A percentile compares a stretch with the other conserved stretches of the same genome.
Conservation (phyloP, 2,113 vertebrate genomes). For the Choloepus hoffmanni region DNA sequence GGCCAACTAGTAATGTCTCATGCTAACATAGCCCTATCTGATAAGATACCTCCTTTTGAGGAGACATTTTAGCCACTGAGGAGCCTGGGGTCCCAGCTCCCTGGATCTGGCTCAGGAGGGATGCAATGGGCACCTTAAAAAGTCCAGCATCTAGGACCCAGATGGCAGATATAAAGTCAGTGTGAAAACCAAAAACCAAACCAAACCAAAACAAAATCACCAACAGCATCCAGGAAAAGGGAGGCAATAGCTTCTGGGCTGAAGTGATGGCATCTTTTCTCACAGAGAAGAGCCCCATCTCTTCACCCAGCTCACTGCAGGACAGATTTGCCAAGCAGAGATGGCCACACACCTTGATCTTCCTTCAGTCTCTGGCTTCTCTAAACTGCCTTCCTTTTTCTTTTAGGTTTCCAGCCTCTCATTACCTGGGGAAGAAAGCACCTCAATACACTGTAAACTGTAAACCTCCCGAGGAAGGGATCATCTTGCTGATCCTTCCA, state of each 20-base stretch:
- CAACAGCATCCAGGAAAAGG: neutral
- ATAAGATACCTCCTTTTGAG: rapidly evolving
- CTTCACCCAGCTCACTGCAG: neutral
- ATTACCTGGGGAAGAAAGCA: neutral
- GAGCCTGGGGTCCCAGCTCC: neutral
- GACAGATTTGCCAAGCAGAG: neutral
- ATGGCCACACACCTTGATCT: neutral
- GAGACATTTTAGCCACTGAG: neutral
- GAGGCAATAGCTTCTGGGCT: neutral
- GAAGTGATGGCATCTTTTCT: neutral
- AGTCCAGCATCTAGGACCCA: neutral
- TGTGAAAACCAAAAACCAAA: no score
- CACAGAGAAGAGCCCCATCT: neutral
- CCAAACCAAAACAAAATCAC: neutral
- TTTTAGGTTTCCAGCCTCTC: neutral
- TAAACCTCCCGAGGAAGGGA: neutral
- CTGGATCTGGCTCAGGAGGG: neutral
- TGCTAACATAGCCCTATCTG: neutral
- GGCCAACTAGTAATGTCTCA: neutral
- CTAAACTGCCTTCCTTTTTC: neutral
- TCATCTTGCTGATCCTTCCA: neutral
- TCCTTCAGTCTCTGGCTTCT: neutral
- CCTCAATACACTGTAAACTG: neutral
- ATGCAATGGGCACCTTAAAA: neutral
- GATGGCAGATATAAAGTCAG: neutral